Evolutionary conservation across 2,797 vertebrate species (phyloP).

Genomic region (Chloroceryle inda): DNA sequence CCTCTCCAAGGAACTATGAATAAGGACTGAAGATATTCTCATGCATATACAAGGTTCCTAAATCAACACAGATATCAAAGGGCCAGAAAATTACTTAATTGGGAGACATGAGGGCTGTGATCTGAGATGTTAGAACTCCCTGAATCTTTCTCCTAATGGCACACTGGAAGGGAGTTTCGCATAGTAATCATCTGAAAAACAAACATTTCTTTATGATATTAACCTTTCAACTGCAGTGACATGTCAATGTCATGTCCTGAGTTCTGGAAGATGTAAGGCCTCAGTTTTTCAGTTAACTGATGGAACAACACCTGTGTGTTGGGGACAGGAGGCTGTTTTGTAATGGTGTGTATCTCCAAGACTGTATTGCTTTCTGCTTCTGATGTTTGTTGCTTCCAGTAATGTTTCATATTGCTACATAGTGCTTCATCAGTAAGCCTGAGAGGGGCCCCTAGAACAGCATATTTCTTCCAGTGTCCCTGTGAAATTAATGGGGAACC

Average conservation of each 20-base stretch:
- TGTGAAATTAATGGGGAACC: not conserved
- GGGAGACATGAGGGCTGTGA: not conserved
- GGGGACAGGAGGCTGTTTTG: not conserved
- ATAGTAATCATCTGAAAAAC: not conserved
- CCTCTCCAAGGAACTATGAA: not conserved
- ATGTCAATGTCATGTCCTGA: not conserved
- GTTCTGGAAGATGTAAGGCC: not conserved
- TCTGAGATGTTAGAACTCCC: not conserved
- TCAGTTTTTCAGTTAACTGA: not conserved
- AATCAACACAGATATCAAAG: not conserved
- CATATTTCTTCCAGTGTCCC: not conserved
- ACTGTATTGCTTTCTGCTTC: not conserved
- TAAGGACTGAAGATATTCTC: not conserved
- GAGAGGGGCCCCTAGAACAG: not conserved
- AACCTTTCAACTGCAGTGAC: conserved; percentile 3
- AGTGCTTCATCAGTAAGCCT: not conserved
- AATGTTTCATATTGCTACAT: not conserved
- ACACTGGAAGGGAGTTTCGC: not conserved
- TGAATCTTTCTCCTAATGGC: not conserved
- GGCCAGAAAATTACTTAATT: not conserved
- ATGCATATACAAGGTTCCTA: not conserved
- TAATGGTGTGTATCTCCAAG: not conserved
- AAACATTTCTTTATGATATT: not conserved
- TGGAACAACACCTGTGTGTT: not conserved
- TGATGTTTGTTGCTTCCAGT: not conserved